These are phyloP conservation scores for Chouioia cunea DNA, from an alignment of 2,888 invertebrate genomes.

Conservation along the genomic window DNA sequence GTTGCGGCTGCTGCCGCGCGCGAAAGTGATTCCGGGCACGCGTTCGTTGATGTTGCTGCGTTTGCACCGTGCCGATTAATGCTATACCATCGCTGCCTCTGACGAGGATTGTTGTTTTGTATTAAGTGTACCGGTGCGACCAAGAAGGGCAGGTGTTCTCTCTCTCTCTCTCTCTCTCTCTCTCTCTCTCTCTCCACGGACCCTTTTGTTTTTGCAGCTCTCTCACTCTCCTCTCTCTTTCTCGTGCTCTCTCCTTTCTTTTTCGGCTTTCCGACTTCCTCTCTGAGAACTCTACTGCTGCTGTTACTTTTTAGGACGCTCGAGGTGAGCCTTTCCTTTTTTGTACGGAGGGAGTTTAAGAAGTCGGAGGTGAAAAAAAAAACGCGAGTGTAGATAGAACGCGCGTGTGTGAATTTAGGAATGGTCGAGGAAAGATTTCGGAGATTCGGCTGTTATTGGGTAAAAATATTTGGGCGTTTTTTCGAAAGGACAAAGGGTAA, in stretches of 20 bases:
- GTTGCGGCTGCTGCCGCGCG: conserved; percentile 19
- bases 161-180: conserved; percentile 25
- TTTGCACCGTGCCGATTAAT: conserved; percentile 47
- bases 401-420: no score
- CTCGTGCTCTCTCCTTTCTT: conserved; percentile 9
- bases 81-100: conserved; percentile 43
- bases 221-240: conserved; percentile 11
- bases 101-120: conserved; percentile 32
- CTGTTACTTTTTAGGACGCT: no score
- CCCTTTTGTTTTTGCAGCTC: conserved; percentile 2
- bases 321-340: no score
- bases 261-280: conserved; percentile 3
- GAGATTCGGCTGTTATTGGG: no score
- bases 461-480: no score
- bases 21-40: conserved; percentile 58
- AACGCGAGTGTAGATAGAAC: no score
- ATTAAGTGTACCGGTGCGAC: neutral
- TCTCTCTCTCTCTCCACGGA: neutral
- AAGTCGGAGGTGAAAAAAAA: no score
- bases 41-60: conserved; percentile 49
- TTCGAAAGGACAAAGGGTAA: no score
- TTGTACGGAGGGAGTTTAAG: no score
- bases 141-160: conserved; percentile 40
- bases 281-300: no score
- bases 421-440: no score